These are phyloP conservation scores for Crenichthys baileyi DNA, from an alignment of 2,797 vertebrate species.

Conservation along the genomic window DNA sequence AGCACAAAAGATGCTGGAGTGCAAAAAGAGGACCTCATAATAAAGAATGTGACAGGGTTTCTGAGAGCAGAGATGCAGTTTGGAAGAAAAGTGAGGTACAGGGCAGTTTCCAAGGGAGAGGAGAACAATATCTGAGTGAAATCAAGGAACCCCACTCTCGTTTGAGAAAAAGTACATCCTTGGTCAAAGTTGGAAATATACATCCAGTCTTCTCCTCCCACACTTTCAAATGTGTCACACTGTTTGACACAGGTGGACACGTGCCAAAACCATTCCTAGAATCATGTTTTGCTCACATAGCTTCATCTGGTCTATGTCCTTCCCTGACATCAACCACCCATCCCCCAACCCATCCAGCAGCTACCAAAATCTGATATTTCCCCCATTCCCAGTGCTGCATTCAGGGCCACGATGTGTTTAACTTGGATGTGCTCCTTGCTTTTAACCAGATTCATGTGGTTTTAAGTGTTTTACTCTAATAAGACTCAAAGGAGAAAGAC, in stretches of 20 bases:
- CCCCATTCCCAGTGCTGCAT: slow-evolving; percentile 14
- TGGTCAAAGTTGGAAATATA: background rate
- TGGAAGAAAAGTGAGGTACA: background rate
- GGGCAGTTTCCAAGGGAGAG: background rate
- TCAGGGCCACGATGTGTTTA: slow-evolving; percentile 38
- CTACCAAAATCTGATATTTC: slow-evolving; percentile 30
- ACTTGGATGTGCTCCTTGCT: slow-evolving; percentile 34
- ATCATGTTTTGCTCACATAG: slow-evolving; percentile 55
- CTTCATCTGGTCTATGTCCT: slow-evolving; percentile 51
- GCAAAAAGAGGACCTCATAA: background rate
- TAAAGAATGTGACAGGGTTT: background rate
- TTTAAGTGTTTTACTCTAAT: slow-evolving; percentile 34
- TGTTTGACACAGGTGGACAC: slow-evolving; percentile 15
- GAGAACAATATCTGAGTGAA: background rate
- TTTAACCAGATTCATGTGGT: slow-evolving; percentile 37
- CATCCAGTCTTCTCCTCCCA: background rate
- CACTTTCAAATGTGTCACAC: background rate
- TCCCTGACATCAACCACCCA: slow-evolving; percentile 29
- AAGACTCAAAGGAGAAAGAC: slow-evolving; percentile 35
- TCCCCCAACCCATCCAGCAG: slow-evolving; percentile 22
- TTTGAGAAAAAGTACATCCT: background rate
- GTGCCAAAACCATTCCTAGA: slow-evolving; percentile 9
- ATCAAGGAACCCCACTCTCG: background rate
- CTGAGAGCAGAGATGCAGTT: background rate
- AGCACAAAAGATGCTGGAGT: background rate